Conservation (phyloP, 2,797 vertebrate genomes). For the Morelia viridis region DNA sequence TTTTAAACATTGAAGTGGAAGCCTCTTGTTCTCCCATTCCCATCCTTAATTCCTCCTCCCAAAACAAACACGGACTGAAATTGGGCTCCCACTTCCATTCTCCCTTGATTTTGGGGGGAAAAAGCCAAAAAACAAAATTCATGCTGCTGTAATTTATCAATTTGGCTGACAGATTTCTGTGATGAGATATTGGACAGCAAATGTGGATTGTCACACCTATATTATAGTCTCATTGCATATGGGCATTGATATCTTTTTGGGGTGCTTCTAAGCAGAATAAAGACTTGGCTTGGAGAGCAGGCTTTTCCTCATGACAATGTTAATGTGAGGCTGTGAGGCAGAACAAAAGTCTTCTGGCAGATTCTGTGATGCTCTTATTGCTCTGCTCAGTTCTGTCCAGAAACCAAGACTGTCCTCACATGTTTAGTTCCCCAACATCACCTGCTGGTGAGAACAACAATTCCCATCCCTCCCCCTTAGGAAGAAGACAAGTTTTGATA, state of each 20-base stretch:
- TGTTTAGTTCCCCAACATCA: not conserved
- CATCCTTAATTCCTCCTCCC: not conserved
- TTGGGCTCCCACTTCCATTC: not conserved
- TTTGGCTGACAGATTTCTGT: not conserved
- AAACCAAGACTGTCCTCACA: not conserved
- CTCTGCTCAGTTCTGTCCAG: not conserved
- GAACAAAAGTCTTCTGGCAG: not conserved
- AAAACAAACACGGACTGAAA: not conserved
- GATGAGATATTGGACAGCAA: not conserved
- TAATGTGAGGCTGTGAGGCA: not conserved
- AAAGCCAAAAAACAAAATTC: not conserved
- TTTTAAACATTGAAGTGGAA: not conserved
- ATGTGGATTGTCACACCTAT: not conserved
- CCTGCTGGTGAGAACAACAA: not conserved
- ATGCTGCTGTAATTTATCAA: not conserved
- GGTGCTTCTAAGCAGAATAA: slow-evolving; percentile 5
- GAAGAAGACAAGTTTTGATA: not conserved
- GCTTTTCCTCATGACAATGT: not conserved
- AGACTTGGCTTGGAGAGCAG: not conserved
- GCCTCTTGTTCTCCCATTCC: not conserved
- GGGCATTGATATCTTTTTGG: not conserved
- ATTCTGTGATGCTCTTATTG: not conserved
- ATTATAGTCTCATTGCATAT: not conserved
- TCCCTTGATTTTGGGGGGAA: not conserved
- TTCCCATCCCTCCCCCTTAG: not conserved